Percentiles rank a stretch among this genome's conserved stretches.
phyloP scores from a whole-genome alignment of 2,888 invertebrate species.

The Pocota personata region DNA sequence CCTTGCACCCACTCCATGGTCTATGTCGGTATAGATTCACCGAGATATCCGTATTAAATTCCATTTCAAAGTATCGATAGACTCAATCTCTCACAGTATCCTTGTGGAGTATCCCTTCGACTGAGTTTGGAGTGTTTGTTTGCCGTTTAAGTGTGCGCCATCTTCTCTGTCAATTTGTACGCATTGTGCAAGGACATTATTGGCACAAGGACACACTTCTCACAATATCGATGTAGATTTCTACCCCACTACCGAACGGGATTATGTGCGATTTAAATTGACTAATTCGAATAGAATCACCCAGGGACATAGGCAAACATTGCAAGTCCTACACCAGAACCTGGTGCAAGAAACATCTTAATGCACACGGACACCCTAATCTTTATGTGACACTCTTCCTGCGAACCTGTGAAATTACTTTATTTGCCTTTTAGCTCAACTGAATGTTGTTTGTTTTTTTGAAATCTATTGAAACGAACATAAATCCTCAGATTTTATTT shows the following conservation, averaged over 20 bases:
- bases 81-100: conserved; percentile 1
- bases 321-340: neutral
- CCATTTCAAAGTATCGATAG: conserved; percentile 42
- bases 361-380: conserved; percentile 28
- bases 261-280: conserved; percentile 57
- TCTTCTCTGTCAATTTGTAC: conserved; percentile 28
- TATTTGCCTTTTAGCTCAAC: conserved; percentile 18
- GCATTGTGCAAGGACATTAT: conserved; percentile 48
- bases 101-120: conserved; percentile 23
- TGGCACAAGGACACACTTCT: conserved; percentile 53
- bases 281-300: conserved; percentile 57
- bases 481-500: conserved; percentile 59
- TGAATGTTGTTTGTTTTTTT: neutral
- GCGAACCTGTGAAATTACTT: conserved; percentile 38
- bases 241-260: neutral
- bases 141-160: conserved; percentile 52
- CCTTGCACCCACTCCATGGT: neutral
- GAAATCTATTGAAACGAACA: neutral
- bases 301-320: conserved; percentile 4
- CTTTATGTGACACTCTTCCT: conserved; percentile 30
- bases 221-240: neutral
- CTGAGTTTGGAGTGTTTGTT: conserved; percentile 49
- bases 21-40: conserved; percentile 35
- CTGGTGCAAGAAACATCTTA: conserved; percentile 31
- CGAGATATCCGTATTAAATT: conserved; percentile 66